Evolutionary conservation across 2,888 invertebrate genomes (phyloP).

Genomic region (Cephus nigrinus): DNA sequence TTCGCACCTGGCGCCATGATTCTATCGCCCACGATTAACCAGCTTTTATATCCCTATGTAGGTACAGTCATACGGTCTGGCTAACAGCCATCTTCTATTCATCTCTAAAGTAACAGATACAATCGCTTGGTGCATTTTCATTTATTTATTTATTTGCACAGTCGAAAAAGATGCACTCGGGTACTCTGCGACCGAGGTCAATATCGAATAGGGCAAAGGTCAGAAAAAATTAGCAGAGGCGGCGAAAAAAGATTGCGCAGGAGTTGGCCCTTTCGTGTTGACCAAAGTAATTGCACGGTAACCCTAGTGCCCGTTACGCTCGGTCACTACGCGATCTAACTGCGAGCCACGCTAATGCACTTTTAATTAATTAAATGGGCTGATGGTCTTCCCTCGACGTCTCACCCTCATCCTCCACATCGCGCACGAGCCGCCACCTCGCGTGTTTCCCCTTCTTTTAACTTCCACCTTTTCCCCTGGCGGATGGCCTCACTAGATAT

Average conservation of each 20-base stretch:
- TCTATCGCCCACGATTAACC: constrained; percentile 44
- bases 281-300: constrained; percentile 52
- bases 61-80: not conserved
- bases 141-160: not conserved
- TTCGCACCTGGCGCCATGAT: constrained; percentile 63
- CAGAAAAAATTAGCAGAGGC: constrained; percentile 5
- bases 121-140: not conserved
- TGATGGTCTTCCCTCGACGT: constrained; percentile 51
- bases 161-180: not conserved
- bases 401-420: constrained; percentile 27
- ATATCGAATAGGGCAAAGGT: constrained; percentile 1
- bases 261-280: constrained; percentile 38
- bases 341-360: constrained; percentile 59
- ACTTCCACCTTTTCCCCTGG: not conserved
- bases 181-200: not conserved
- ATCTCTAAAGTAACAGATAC: not conserved
- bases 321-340: constrained; percentile 11
- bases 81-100: not conserved
- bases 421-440: constrained; percentile 43
- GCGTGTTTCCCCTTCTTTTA: constrained; percentile 48
- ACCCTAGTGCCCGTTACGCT: constrained; percentile 26
- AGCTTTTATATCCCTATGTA: not conserved
- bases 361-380: constrained; percentile 67
- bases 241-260: constrained; percentile 2
- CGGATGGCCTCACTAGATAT: not conserved